A percentile compares a stretch with the other conserved stretches of the same genome.
Conservation (phyloP, 2,113 vertebrate genomes). For the Callocephalon fimbriatum region DNA sequence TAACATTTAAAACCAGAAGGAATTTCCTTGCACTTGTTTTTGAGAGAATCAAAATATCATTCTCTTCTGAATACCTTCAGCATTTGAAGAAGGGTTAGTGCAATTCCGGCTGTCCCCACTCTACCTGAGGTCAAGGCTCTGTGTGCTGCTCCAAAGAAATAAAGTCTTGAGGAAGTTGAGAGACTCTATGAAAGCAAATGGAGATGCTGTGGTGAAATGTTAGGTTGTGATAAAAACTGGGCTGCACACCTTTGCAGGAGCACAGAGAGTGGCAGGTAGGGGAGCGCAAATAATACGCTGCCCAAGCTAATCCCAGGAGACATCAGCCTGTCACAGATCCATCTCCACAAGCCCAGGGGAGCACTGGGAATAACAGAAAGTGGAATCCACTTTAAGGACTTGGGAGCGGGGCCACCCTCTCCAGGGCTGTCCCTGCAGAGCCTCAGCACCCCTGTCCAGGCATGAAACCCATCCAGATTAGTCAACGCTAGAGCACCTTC, state of each 20-base stretch:
- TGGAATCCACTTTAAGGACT: background rate
- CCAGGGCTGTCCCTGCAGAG: background rate
- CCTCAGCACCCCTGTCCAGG: background rate
- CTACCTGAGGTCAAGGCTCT: background rate
- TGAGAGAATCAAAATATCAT: background rate
- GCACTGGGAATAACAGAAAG: background rate
- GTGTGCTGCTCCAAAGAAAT: background rate
- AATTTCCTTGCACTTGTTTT: background rate
- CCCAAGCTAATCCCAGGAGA: background rate
- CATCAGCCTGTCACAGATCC: background rate
- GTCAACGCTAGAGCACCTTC: background rate
- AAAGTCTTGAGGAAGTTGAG: background rate
- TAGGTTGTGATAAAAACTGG: background rate
- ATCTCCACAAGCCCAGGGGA: background rate
- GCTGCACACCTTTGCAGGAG: background rate
- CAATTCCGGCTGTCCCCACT: accelerated
- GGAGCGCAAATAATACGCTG: background rate
- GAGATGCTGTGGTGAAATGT: background rate
- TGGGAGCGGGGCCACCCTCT: accelerated
- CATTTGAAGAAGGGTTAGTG: background rate
- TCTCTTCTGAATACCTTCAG: background rate
- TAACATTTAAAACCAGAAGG: background rate
- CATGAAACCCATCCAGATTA: background rate
- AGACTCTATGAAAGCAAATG: background rate
- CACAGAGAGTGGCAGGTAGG: background rate